Evolutionary conservation across 2,113 vertebrate species (phyloP).

Genomic region (Sinocyclocheilus rhinocerous): DNA sequence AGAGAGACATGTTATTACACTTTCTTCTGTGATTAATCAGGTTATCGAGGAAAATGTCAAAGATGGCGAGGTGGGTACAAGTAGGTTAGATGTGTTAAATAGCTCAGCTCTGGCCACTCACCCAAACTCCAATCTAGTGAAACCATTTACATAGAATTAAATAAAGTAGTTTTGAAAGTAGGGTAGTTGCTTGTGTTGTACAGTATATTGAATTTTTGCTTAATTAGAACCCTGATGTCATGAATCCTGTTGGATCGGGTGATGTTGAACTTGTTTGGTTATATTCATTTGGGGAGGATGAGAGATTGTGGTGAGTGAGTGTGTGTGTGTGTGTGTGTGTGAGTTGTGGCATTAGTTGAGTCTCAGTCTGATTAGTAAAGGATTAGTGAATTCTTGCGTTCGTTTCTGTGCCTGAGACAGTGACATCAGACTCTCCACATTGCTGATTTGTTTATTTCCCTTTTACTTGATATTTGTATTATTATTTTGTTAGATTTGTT

Average conservation of each 20-base stretch:
- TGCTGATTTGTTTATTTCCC: no score
- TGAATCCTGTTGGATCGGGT: not conserved
- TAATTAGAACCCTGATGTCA: not conserved
- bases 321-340: not conserved
- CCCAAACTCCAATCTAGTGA: not conserved
- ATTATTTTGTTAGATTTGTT: no score
- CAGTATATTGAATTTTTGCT: not conserved
- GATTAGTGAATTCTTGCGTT: not conserved
- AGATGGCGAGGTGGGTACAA: no score
- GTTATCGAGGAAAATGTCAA: not conserved
- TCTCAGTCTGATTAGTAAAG: constrained; percentile 26
- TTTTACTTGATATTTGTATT: no score
- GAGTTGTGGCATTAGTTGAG: no score
- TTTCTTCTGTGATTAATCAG: constrained; percentile 12
- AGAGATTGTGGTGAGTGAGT: not conserved
- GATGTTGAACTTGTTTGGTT: not conserved
- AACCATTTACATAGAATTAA: not conserved
- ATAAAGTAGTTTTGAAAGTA: not conserved
- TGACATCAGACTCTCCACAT: not conserved
- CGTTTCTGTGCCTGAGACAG: not conserved
- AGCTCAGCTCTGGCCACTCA: not conserved
- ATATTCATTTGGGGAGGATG: not conserved
- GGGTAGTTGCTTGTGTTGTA: not conserved
- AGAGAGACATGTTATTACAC: not conserved
- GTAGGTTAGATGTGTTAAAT: not conserved